Conservation (phyloP, 2,113 vertebrate species). For the Eonycteris spelaea region DNA sequence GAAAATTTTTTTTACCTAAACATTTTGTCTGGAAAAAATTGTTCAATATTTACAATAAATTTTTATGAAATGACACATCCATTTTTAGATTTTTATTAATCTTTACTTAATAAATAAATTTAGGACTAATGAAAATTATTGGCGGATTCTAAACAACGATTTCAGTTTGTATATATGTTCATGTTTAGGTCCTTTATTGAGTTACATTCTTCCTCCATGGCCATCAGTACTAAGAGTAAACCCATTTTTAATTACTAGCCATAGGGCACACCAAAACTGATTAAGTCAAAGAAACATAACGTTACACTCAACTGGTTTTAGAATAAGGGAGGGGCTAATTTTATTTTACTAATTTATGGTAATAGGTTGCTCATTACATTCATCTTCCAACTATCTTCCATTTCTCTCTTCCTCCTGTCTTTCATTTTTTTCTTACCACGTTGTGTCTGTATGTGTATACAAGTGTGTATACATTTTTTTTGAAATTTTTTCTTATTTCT, state of each 20-base stretch:
- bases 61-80: not conserved
- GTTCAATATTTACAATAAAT: not conserved
- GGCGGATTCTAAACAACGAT: not conserved
- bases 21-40: not conserved
- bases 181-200: not conserved
- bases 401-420: not conserved
- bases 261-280: not conserved
- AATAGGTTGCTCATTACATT: not conserved
- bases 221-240: not conserved
- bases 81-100: conserved; percentile 2
- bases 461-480: not conserved
- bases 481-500: not conserved
- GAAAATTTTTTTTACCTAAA: not conserved
- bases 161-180: not conserved
- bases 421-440: not conserved
- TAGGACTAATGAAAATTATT: not conserved
- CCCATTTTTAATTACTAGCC: not conserved
- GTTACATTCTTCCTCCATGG: not conserved
- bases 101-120: not conserved
- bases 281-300: not conserved
- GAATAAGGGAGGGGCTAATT: not conserved
- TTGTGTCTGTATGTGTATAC: not conserved
- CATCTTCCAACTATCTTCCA: not conserved
- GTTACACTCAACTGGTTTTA: not conserved
- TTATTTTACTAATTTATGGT: not conserved